These are phyloP conservation scores for Dioctria rufipes DNA, from an alignment of 2,888 invertebrate genomes.

Conservation along the genomic window DNA sequence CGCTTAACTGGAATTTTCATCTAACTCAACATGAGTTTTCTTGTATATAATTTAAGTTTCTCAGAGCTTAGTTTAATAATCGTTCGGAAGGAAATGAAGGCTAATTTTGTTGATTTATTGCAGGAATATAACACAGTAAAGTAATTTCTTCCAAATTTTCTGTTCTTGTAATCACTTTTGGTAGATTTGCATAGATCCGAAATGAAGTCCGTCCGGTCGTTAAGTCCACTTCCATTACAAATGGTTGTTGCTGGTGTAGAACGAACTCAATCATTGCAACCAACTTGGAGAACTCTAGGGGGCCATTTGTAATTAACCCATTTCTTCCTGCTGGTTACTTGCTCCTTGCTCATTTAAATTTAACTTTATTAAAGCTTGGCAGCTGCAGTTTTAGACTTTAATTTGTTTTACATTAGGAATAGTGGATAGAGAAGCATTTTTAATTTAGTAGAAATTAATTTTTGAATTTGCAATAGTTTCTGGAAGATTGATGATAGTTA, in stretches of 20 bases:
- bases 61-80: conserved; percentile 35
- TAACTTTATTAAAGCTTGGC: conserved; percentile 38
- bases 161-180: conserved; percentile 16
- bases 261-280: conserved; percentile 37
- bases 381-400: conserved; percentile 34
- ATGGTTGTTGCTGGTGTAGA: conserved; percentile 13
- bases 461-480: background rate
- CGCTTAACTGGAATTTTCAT: background rate
- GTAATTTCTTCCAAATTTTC: conserved; percentile 45
- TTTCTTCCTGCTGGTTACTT: conserved; percentile 35
- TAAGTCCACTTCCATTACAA: conserved; percentile 42
- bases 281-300: conserved; percentile 13
- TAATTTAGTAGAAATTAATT: conserved; percentile 13
- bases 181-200: conserved; percentile 40
- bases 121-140: conserved; percentile 13
- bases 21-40: background rate
- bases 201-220: conserved; percentile 25
- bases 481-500: too few species aligned
- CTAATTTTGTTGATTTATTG: conserved; percentile 40
- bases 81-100: conserved; percentile 9
- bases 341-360: conserved; percentile 26
- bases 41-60: conserved; percentile 15
- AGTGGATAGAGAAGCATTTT: background rate
- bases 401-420: conserved; percentile 27
- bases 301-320: conserved; percentile 46